Base-by-base conservation (phyloP, 2,113 vertebrate genomes). In the Clupea harengus region DNA sequence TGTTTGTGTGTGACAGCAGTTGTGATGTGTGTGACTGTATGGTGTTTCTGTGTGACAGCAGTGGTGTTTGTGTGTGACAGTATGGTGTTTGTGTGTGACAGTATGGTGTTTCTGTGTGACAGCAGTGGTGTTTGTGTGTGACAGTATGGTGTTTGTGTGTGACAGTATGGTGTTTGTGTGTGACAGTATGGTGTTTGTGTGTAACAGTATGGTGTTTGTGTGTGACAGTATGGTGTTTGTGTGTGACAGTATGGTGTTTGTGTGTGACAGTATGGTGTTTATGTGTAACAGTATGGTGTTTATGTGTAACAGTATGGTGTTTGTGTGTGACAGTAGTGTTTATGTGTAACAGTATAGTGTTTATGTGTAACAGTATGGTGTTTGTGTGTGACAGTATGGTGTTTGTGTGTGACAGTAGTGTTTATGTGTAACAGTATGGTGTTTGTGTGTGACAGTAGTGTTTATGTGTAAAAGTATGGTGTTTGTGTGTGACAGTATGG, bases 211-310 rank as follows among this genome's bases (percentile, higher is more conserved):
- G 50, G n/a, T 52, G 17, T 17, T 4, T 75, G 82, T 47, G 44
- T 64, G 22, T 86, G 28, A 45, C 50, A 81, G 39, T 8, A 5
- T 52, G 8, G 22, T 57, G 60, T 84, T 64, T 84, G 87, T 84
- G 80, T 78, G 47, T 83, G 54, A 28, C 57, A 50, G n/a, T 3
- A 84, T 3, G 9, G 20, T 13, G 50, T 52, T 52, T 52, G 9
- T 44, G 57, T 44, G 45, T 86, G 28, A 45, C 50, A 82, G 39
- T 8, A 5, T 52, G 8, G 22, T 67, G 60, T 84, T 64, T 84
- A 86, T 85, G 80, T 78, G 47, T 83, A 54, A 28, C 57, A 50
- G n/a, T 3, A 84, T 3, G 9, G 20, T 45, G 20, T 25, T 20
- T 47, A 7, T 3, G 22, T 45, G 54, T 44, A 17, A 52, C 50